Percentiles rank a stretch among this genome's conserved stretches.
phyloP scores from a whole-genome alignment of 2,797 vertebrate genomes.

The Pyrocephalus nanus region DNA sequence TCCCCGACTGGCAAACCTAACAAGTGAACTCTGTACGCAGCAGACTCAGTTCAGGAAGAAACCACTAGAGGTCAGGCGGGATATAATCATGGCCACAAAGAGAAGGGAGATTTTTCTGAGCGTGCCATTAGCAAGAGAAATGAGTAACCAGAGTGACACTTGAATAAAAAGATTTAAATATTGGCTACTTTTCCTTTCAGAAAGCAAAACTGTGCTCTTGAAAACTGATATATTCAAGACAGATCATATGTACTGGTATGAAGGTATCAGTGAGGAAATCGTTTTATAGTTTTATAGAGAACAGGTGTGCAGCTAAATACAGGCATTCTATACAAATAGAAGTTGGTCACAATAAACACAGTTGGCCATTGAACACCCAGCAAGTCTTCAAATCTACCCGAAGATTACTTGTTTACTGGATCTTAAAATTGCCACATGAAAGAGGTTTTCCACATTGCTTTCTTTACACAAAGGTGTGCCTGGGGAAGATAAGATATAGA shows the following conservation, averaged over 20 bases:
- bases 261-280: not conserved
- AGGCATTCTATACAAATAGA: not conserved
- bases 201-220: not conserved
- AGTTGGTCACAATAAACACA: not conserved
- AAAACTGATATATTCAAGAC: not conserved
- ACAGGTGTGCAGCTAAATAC: not conserved
- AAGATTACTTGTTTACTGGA: not conserved
- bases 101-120: not conserved
- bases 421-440: not conserved
- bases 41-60: not conserved
- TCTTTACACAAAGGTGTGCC: not conserved
- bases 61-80: conserved; percentile 63
- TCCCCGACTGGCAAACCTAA: not conserved
- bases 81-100: not conserved
- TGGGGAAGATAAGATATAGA: not conserved
- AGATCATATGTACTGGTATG: not conserved
- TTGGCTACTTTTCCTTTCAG: not conserved
- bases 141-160: not conserved
- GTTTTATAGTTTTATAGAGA: not conserved
- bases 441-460: not conserved
- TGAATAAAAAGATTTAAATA: not conserved
- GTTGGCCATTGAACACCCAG: not conserved
- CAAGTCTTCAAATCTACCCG: not conserved
- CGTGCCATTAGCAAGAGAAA: not conserved
- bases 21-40: rapidly evolving